Base-by-base conservation (phyloP, 2,888 invertebrate genomes). In the Leptarthrus brevirostris region DNA sequence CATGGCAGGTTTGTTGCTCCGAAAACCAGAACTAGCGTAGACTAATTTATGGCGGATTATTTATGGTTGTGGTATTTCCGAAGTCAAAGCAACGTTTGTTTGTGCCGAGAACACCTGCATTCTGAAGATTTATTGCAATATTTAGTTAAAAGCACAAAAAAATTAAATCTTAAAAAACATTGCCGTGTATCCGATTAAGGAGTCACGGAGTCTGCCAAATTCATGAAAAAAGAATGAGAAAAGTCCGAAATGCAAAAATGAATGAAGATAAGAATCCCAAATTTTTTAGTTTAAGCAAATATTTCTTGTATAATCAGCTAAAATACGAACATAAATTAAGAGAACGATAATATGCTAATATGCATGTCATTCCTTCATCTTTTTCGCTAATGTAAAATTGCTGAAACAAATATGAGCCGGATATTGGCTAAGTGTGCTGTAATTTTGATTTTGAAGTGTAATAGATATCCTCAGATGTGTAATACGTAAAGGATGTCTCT, bases 101-200 rank as follows among this genome's bases (percentile, higher is more conserved):
- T 36, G 1, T 10, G 16, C 6, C n/a, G 40, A 40, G 18, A 58
- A 58, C 36, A 58, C 58, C 58, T 58, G 58, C 40, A n/a, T 10
- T 36, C 18, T 36, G 18, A 20, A 36, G 58, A 58, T 58, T 58
- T 58, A 58, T 58, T 26, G 18, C 20, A 58, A 58, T 40, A 58
- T 58, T 34, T 58, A 14, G 18, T 34, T 18, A 26, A 26, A 36
- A 58, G 10, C 16, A 18, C 20, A 34, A 34, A 16, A 58, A 36
- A 18, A 36, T 58, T 10, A 10, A 58, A 36, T 3, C 8, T 8
- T 3, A 5, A 30, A 30, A 56, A 30, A 30, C 54, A 30, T 30
- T 16, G 30, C 3, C 16, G 56, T 58, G 58, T 58, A 16, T 18
- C 8, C 18, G 22, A 20, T 30, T 20, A 36, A 58, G 58, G 58